A percentile compares a stretch with the other conserved stretches of the same genome.
Conservation (phyloP, 35 echinoderm and acorn worm genomes). For the Chiridota heheva region DNA sequence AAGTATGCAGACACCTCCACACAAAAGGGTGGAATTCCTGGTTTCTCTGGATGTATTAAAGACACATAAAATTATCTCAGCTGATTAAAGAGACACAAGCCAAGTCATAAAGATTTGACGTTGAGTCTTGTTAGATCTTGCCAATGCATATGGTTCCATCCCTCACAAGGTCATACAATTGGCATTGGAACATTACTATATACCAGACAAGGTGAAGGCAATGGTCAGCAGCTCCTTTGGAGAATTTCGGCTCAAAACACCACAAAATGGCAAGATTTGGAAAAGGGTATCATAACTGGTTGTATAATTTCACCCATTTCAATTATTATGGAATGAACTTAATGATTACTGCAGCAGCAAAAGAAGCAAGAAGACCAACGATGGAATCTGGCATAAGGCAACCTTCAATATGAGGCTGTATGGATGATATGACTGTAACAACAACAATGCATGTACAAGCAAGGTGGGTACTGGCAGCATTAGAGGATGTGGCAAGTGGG, state of each 20-base stretch:
- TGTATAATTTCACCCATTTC: background rate
- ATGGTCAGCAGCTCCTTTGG: too few species aligned
- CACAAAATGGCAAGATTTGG: too few species aligned
- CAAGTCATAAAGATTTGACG: background rate
- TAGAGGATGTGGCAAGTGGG: too few species aligned
- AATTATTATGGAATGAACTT: too few species aligned
- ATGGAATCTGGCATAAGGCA: background rate
- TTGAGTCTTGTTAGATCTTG: background rate
- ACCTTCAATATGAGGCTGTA: background rate
- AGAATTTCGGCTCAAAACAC: too few species aligned
- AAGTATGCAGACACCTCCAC: background rate
- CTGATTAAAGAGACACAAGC: slow-evolving; percentile 2
- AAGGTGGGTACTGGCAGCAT: too few species aligned
- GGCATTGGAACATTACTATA: too few species aligned
- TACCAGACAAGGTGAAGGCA: too few species aligned
- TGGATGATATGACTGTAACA: background rate
- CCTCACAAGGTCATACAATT: too few species aligned
- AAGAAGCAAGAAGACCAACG: background rate
- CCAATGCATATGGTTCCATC: slow-evolving; percentile 8
- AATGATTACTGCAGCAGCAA: background rate
- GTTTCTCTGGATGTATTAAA: background rate
- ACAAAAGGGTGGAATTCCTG: background rate
- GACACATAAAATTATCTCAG: background rate
- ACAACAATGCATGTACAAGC: too few species aligned
- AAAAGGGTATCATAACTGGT: background rate